These are phyloP conservation scores for Rhea americana DNA, from an alignment of 2,113 vertebrate species.

Conservation along the genomic window DNA sequence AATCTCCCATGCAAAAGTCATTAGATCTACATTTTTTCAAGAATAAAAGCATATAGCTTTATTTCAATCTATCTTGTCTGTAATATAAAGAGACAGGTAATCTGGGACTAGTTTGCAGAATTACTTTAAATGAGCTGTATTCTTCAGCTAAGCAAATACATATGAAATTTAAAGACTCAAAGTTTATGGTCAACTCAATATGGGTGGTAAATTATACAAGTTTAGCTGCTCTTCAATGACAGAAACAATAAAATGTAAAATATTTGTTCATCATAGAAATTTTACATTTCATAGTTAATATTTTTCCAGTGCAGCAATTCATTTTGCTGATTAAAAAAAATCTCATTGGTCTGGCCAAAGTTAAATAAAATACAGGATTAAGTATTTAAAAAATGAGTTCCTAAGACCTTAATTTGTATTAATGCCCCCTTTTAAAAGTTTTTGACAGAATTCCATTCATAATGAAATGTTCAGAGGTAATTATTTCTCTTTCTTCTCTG, in stretches of 20 bases:
- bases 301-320: conserved; percentile 36
- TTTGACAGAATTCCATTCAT: conserved; percentile 76
- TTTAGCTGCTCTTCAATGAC: neutral
- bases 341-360: conserved; percentile 48
- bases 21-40: neutral
- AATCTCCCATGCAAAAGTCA: neutral
- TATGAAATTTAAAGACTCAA: neutral
- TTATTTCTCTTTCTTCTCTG: conserved; percentile 76
- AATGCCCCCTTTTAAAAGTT: conserved; percentile 64
- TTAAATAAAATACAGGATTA: conserved; percentile 63
- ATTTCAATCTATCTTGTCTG: neutral
- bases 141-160: neutral
- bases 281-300: conserved; percentile 25
- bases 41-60: neutral
- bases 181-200: neutral
- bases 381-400: conserved; percentile 64
- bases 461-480: conserved; percentile 73
- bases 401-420: conserved; percentile 73
- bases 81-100: neutral
- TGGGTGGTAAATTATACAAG: neutral
- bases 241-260: conserved; percentile 31
- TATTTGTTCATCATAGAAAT: conserved; percentile 35
- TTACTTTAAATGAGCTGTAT: neutral
- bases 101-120: neutral
- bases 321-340: conserved; percentile 50